Evolutionary conservation across 2,113 vertebrate species (phyloP).

Genomic region (Anarhynchus alexandrinus): DNA sequence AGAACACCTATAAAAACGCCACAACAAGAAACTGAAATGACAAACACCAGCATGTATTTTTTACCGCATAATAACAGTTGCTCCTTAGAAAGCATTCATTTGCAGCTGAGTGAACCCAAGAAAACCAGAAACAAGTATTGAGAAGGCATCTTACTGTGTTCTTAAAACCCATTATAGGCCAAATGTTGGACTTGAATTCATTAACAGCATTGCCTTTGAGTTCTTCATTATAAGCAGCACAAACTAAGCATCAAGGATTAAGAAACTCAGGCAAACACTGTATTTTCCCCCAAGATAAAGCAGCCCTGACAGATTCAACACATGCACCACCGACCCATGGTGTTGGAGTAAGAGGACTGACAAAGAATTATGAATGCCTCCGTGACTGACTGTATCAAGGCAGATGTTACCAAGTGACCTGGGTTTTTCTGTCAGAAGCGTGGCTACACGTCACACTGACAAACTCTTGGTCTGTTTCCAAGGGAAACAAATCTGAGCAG

Average conservation of each 20-base stretch:
- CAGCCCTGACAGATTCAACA: not conserved
- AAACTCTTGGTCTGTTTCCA: not conserved
- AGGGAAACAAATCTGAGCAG: not conserved
- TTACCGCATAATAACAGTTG: not conserved
- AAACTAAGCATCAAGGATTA: not conserved
- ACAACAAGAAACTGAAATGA: not conserved
- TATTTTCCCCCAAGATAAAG: not conserved
- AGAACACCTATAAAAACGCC: not conserved
- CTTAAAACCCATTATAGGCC: not conserved
- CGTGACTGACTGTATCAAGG: not conserved
- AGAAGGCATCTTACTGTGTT: not conserved
- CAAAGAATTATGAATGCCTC: not conserved
- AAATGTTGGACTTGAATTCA: not conserved
- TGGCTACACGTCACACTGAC: not conserved
- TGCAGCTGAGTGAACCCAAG: not conserved
- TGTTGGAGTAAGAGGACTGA: not conserved
- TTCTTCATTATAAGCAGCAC: not conserved
- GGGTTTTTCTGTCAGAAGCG: not conserved
- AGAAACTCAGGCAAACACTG: fast-evolving
- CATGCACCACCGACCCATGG: fast-evolving
- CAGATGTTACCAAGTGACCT: not conserved
- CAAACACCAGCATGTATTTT: not conserved
- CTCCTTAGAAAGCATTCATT: not conserved
- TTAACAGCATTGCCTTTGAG: not conserved
- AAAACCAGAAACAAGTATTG: not conserved